These are phyloP conservation scores for Rhingia campestris DNA, from an alignment of 2,888 invertebrate species.

Conservation along the genomic window DNA sequence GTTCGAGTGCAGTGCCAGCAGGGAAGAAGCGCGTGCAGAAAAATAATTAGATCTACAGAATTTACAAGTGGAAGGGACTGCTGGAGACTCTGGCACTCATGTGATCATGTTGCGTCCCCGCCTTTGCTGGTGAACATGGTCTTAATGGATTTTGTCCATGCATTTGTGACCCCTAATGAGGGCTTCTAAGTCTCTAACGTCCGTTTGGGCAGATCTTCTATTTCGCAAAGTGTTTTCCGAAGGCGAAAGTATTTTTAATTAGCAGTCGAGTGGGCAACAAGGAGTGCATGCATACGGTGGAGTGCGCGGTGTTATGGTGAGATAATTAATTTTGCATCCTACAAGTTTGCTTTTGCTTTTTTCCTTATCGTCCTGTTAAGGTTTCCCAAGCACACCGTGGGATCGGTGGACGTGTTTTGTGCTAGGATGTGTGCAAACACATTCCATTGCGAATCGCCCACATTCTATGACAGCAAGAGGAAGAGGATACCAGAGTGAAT, in stretches of 20 bases:
- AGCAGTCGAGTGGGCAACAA: conserved; percentile 32
- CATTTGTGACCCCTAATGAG: conserved; percentile 71
- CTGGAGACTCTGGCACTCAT: neutral
- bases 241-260: conserved; percentile 74
- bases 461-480: conserved; percentile 1
- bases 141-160: conserved; percentile 67
- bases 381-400: conserved; percentile 35
- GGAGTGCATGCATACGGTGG: conserved; percentile 30
- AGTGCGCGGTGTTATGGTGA: conserved; percentile 24
- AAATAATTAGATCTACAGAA: conserved; percentile 73
- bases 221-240: conserved; percentile 67
- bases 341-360: conserved; percentile 61
- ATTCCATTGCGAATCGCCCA: conserved; percentile 63
- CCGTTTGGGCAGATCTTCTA: conserved; percentile 11
- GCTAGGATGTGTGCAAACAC: conserved; percentile 22
- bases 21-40: conserved; percentile 66
- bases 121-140: conserved; percentile 53
- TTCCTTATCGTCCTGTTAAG: conserved; percentile 52
- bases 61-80: conserved; percentile 61
- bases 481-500: neutral
- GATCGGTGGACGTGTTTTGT: conserved; percentile 48
- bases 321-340: conserved; percentile 71
- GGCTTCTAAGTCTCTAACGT: conserved; percentile 40
- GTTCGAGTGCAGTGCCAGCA: conserved; percentile 49
- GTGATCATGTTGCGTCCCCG: conserved; percentile 65